A percentile compares a stretch with the other conserved stretches of the same genome.
Conservation (phyloP, 2,888 invertebrate genomes). For the Athalia circularis region DNA sequence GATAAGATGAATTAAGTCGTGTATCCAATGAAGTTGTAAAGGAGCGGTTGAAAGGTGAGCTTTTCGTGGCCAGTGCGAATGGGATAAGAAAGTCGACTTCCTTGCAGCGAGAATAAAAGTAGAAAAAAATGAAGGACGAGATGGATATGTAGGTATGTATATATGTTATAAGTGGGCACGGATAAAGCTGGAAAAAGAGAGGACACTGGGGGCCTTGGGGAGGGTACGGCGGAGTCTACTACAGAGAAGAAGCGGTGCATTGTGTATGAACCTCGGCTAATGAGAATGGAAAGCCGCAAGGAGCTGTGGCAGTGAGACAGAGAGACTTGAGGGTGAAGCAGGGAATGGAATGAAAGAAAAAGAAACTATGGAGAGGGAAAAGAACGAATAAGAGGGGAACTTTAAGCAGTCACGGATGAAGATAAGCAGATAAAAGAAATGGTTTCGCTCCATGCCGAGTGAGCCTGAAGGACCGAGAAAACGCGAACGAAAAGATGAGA, state of each 20-base stretch:
- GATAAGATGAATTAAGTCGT: too few species aligned
- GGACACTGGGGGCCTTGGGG: slow-evolving; percentile 22
- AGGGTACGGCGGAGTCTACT: background rate
- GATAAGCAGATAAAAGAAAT: slow-evolving; percentile 59
- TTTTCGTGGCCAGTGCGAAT: slow-evolving; percentile 15
- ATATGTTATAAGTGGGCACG: too few species aligned
- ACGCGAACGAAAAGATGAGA: slow-evolving; percentile 2
- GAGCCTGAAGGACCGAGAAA: slow-evolving; percentile 14
- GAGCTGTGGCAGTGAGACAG: slow-evolving; percentile 47
- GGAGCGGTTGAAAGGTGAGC: background rate
- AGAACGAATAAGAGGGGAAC: slow-evolving; percentile 48
- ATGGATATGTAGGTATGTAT: background rate
- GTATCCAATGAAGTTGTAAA: background rate
- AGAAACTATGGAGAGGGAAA: slow-evolving; percentile 44
- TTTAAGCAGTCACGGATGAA: slow-evolving; percentile 58
- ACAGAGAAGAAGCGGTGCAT: slow-evolving; percentile 40
- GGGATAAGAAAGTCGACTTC: slow-evolving; percentile 28
- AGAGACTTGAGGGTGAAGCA: slow-evolving; percentile 43
- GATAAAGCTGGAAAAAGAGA: slow-evolving; percentile 11
- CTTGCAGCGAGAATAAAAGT: background rate
- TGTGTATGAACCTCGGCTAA: slow-evolving; percentile 54
- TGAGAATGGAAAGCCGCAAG: slow-evolving; percentile 63
- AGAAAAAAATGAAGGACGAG: slow-evolving; percentile 17
- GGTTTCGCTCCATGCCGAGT: slow-evolving; percentile 51
- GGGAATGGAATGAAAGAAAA: slow-evolving; percentile 43